Evolutionary conservation across 2,113 vertebrate genomes (phyloP).

Genomic region (Hucho hucho): DNA sequence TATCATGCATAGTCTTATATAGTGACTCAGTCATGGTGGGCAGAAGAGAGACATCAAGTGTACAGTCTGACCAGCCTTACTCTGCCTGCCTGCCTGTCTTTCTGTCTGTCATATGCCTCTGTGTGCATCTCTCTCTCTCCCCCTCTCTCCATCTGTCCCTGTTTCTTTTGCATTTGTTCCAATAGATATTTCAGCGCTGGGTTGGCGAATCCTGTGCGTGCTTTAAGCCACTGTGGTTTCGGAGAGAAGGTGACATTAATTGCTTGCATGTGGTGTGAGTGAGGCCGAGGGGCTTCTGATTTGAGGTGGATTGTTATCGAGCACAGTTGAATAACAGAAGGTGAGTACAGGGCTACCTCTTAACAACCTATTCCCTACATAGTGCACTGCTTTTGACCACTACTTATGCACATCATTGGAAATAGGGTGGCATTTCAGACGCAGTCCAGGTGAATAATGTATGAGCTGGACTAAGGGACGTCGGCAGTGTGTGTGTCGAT

Average conservation of each 20-base stretch:
- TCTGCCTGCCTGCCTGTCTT: neutral
- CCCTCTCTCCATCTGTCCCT: slow-evolving; percentile 11
- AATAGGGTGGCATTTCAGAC: too few species aligned
- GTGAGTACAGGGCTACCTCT: slow-evolving; percentile 39
- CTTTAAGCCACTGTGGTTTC: neutral
- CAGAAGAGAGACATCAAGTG: slow-evolving; percentile 45
- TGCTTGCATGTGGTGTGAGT: neutral
- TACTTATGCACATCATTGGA: too few species aligned
- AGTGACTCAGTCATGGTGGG: slow-evolving; percentile 22
- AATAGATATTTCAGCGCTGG: neutral
- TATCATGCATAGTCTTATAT: slow-evolving; percentile 43
- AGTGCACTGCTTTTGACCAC: too few species aligned
- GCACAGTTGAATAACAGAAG: slow-evolving; percentile 69
- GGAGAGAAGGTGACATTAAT: neutral
- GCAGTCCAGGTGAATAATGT: slow-evolving; percentile 61
- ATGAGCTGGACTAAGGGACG: slow-evolving; percentile 42
- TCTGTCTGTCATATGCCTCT: neutral
- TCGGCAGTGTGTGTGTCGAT: slow-evolving; percentile 20
- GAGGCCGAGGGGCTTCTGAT: slow-evolving; percentile 40
- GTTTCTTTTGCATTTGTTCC: slow-evolving; percentile 3
- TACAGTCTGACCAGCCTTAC: neutral
- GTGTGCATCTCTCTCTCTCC: neutral
- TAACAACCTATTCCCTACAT: too few species aligned
- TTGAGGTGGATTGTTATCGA: slow-evolving; percentile 71
- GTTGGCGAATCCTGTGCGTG: neutral